Conservation (phyloP, 37 sponge, comb jelly and placozoan species). For the Spongilla lacustris region DNA sequence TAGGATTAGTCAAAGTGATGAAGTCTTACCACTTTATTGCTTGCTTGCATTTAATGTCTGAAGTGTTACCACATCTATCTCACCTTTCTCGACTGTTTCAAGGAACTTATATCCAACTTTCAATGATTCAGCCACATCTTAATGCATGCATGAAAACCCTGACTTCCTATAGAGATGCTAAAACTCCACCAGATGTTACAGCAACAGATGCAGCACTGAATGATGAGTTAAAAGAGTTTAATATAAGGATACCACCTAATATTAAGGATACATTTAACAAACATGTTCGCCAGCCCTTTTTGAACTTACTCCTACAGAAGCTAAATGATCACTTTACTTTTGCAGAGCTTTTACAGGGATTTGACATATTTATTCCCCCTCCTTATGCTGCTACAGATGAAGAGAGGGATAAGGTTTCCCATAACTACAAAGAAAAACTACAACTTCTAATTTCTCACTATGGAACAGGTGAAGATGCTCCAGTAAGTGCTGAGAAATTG, state of each 20-base stretch:
- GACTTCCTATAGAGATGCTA: neutral
- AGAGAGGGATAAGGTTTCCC: neutral
- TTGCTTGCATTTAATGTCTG: conserved; percentile 7
- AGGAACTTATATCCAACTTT: neutral
- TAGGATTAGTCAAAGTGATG: conserved; percentile 22
- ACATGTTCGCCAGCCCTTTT: neutral
- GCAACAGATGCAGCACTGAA: neutral
- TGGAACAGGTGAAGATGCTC: neutral
- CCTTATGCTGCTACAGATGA: neutral
- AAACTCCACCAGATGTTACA: neutral
- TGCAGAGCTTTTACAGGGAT: neutral
- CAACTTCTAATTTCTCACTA: neutral
- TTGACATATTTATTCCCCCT: neutral
- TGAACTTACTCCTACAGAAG: neutral
- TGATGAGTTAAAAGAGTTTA: neutral
- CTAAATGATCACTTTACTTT: neutral
- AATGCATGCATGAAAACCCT: neutral
- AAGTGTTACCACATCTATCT: conserved; percentile 25
- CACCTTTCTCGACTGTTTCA: conserved; percentile 31
- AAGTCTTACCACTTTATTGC: conserved; percentile 43
- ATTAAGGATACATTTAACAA: neutral
- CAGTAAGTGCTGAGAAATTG: neutral
- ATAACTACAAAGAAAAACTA: conserved; percentile 1
- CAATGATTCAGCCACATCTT: conserved; percentile 1
- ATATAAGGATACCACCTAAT: neutral